Conservation (phyloP, 2,113 vertebrate species). For the Sapayoa aenigma region DNA sequence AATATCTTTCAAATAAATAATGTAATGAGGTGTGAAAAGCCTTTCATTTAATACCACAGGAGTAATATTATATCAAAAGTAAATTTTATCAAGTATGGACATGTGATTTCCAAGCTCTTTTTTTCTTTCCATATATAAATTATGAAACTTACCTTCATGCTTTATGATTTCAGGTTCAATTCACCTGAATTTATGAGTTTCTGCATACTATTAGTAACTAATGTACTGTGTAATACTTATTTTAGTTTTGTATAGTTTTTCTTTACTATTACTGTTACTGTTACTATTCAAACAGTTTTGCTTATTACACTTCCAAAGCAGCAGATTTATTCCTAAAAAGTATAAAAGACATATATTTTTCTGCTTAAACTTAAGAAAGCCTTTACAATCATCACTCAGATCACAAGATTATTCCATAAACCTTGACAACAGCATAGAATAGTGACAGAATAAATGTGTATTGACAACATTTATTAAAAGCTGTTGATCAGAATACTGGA, state of each 20-base stretch:
- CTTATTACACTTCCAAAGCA: background rate
- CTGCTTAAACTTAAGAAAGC: background rate
- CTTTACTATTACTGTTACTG: background rate
- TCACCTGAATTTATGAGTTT: background rate
- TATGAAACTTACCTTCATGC: background rate
- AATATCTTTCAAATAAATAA: background rate
- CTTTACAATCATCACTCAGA: constrained; percentile 23
- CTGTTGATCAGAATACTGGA: background rate
- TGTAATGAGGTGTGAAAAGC: background rate
- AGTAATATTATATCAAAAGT: background rate
- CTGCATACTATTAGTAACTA: background rate
- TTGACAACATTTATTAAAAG: background rate
- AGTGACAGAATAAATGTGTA: background rate
- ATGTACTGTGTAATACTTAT: background rate
- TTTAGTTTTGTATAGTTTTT: background rate
- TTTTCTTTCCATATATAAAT: background rate
- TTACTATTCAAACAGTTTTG: background rate
- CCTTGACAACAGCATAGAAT: background rate
- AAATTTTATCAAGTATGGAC: background rate
- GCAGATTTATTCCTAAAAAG: background rate
- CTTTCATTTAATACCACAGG: background rate
- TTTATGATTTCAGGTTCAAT: constrained; percentile 4
- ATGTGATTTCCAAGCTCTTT: background rate
- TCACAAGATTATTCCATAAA: background rate
- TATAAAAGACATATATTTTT: background rate